phyloP scores from a whole-genome alignment of 2,888 invertebrate genomes.

The Torymus tubicola region DNA sequence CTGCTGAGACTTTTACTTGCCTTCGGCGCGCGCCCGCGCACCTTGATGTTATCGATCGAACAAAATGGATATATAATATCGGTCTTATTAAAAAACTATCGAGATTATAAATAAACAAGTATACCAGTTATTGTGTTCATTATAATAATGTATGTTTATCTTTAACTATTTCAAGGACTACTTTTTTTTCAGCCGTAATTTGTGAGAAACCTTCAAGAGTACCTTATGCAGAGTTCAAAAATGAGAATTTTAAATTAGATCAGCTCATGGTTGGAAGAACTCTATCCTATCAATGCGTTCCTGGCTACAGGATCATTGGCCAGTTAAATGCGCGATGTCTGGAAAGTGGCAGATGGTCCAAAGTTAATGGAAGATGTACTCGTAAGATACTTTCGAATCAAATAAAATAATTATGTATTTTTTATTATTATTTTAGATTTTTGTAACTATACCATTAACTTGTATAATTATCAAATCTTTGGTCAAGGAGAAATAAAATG shows the following conservation, averaged over 20 bases:
- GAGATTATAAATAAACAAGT: too few relatives aligned
- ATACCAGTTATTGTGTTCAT: too few relatives aligned
- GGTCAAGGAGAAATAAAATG: not conserved
- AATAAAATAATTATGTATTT: not conserved
- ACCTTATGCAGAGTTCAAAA: conserved; percentile 69
- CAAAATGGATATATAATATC: too few relatives aligned
- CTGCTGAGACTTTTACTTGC: too few relatives aligned
- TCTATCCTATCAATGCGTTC: conserved; percentile 75
- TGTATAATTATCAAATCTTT: not conserved
- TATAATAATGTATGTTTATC: too few relatives aligned
- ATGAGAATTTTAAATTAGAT: conserved; percentile 57
- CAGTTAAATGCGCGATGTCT: conserved; percentile 76
- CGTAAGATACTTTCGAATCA: conserved; percentile 71
- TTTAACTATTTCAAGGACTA: too few relatives aligned
- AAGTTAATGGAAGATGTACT: conserved; percentile 77
- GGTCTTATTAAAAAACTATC: too few relatives aligned
- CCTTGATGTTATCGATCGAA: too few relatives aligned
- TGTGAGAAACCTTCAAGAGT: conserved; percentile 74
- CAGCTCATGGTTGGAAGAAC: conserved; percentile 74
- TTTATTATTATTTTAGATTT: not conserved
- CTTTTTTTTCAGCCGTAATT: conserved; percentile 70
- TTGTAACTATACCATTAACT: not conserved
- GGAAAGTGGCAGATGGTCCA: conserved; percentile 78
- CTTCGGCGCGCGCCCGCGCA: too few relatives aligned
- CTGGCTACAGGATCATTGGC: conserved; percentile 77